These are phyloP conservation scores for Anodontia alba DNA, from an alignment of 2,888 invertebrate genomes.

Conservation along the genomic window DNA sequence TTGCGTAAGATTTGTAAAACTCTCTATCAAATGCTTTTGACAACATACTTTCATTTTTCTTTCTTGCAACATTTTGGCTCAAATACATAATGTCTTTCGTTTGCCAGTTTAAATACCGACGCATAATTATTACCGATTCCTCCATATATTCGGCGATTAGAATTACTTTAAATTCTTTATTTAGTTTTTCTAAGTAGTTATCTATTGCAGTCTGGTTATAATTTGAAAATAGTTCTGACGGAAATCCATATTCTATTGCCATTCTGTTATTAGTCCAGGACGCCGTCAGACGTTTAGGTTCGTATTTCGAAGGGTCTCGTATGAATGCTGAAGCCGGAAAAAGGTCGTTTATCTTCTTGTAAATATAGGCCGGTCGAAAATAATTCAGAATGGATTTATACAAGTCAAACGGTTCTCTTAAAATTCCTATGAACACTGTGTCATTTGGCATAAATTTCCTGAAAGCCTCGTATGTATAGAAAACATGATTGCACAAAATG, in stretches of 20 bases:
- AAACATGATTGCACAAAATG: constrained; percentile 65
- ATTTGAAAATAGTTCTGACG: constrained; percentile 35
- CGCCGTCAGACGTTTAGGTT: constrained; percentile 33
- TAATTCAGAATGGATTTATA: constrained; percentile 62
- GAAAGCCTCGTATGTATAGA: constrained; percentile 58
- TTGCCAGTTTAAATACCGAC: constrained; percentile 62
- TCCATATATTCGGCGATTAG: constrained; percentile 69
- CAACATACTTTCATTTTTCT: constrained; percentile 44
- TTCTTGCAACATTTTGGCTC: constrained; percentile 41
- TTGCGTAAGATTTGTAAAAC: constrained; percentile 45
- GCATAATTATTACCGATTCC: constrained; percentile 68
- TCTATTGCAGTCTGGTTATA: constrained; percentile 38
- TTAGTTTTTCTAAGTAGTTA: constrained; percentile 58
- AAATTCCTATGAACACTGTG: constrained; percentile 59
- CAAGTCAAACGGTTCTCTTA: constrained; percentile 65
- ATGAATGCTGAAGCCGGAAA: constrained; percentile 46
- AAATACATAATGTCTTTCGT: constrained; percentile 67
- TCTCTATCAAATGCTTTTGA: constrained; percentile 43
- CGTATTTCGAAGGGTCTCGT: constrained; percentile 47
- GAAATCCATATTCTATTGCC: constrained; percentile 67
- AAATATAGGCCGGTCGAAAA: constrained; percentile 46
- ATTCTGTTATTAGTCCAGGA: constrained; percentile 61
- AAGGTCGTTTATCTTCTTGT: constrained; percentile 33
- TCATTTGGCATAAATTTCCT: constrained; percentile 59
- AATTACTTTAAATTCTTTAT: constrained; percentile 65